Percentiles rank a stretch among this genome's conserved stretches.
These are phyloP conservation scores for Bubo bubo DNA, from an alignment of 2,113 vertebrate genomes.

Conservation along the genomic window DNA sequence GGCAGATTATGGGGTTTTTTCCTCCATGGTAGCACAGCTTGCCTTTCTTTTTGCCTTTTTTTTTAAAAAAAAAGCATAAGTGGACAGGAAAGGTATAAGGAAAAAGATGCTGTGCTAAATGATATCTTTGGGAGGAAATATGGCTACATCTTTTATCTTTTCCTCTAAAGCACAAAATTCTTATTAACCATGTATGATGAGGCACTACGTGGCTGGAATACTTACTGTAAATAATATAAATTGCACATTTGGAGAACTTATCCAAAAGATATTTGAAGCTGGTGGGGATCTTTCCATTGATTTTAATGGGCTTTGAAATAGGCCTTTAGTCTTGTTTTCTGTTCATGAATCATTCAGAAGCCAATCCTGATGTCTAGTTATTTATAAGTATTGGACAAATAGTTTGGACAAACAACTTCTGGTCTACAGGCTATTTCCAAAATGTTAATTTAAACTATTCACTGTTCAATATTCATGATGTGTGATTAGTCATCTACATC, in stretches of 20 bases:
- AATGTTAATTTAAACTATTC: slow-evolving; percentile 13
- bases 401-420: slow-evolving; percentile 21
- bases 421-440: neutral
- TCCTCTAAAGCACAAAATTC: neutral
- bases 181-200: neutral
- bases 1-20: neutral
- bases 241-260: neutral
- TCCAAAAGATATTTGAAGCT: neutral
- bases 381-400: slow-evolving; percentile 21
- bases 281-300: neutral
- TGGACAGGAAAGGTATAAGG: neutral
- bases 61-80: neutral
- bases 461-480: slow-evolving; percentile 5
- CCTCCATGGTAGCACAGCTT: fast-evolving
- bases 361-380: neutral
- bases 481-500: neutral
- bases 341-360: slow-evolving; percentile 47
- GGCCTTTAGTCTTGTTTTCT: slow-evolving; percentile 5
- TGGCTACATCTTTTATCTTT: neutral
- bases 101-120: neutral
- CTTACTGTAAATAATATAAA: neutral
- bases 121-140: neutral
- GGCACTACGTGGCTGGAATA: neutral
- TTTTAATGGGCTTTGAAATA: slow-evolving; percentile 21
- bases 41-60: neutral